Evolutionary conservation across 92 coral and sea anemone genomes (phyloP).

Genomic region (Muricea muricata): DNA sequence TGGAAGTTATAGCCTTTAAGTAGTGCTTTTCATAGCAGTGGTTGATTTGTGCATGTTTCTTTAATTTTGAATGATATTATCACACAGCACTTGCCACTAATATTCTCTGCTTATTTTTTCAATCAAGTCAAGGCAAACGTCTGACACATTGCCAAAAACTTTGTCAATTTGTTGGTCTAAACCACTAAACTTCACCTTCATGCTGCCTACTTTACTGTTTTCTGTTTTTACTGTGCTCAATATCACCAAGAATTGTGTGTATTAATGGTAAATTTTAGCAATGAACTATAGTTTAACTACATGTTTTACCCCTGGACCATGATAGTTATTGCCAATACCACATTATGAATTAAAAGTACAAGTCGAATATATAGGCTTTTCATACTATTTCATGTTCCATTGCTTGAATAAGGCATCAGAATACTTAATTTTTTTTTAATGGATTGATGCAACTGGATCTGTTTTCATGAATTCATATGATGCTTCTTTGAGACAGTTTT

Average conservation of each 20-base stretch:
- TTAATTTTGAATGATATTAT: neutral
- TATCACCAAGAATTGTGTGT: neutral
- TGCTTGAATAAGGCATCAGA: constrained; percentile 57
- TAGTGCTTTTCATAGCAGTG: neutral
- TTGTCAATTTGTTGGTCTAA: neutral
- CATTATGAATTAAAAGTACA: neutral
- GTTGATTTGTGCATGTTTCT: too few species aligned
- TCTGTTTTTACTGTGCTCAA: neutral
- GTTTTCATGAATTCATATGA: constrained; percentile 59
- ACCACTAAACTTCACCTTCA: neutral
- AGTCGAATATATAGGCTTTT: neutral
- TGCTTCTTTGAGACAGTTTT: constrained; percentile 56
- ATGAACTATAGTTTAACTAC: neutral
- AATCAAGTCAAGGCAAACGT: neutral
- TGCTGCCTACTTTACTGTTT: neutral
- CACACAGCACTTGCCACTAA: neutral
- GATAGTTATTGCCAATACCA: neutral
- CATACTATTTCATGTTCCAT: constrained; percentile 54
- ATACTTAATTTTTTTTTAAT: constrained; percentile 55
- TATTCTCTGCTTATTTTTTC: neutral
- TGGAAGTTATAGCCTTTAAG: too few species aligned
- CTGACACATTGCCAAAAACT: neutral
- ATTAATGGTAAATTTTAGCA: neutral
- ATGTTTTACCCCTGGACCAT: neutral
- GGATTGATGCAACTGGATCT: constrained; percentile 52